Evolutionary conservation across 2,888 invertebrate species (phyloP), one percentile per base, ranked within the genome.

Genomic region (Lycaena phlaeas): DNA sequence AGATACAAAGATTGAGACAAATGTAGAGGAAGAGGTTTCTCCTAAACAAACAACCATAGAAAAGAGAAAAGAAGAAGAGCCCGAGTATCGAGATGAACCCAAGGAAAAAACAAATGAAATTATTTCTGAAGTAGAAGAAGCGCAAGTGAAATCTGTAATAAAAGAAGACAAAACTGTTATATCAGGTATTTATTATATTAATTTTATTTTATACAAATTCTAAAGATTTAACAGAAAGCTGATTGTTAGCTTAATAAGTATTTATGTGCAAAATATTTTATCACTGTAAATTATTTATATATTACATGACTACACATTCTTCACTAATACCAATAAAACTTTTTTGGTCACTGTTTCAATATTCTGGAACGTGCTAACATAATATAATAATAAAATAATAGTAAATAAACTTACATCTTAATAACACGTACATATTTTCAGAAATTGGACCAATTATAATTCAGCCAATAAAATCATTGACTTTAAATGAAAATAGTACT

Each of bases 391-490:
- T n/a, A n/a, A n/a, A n/a, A n/a, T n/a, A n/a, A n/a, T n/a, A n/a
- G n/a, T n/a, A n/a, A n/a, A n/a, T n/a, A n/a, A n/a, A n/a, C n/a
- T n/a, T n/a, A n/a, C n/a, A n/a, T n/a, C n/a, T n/a, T n/a, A n/a
- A n/a, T n/a, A n/a, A n/a, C n/a, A n/a, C n/a, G n/a, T n/a, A n/a
- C n/a, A n/a, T n/a, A n/a, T 78, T 81, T 81, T 56, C 81, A 81
- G 81, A 78, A 64, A 62, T 63, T 57, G 75, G 66, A 55, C 84
- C 81, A 30, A 90, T 88, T 57, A 93, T 96, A 55, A 88, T 88
- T 37, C 89, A 91, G 62, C 93, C 95, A 42, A 81, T 96, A 41
- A 88, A 90, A 68, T 93, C 95, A 7, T 78, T 91, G 49, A 87
- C 92, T 37, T 89, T 92, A 40, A 87, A 88, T 56, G 89, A 89